Percentiles rank a stretch among this genome's conserved stretches.
Evolutionary conservation across 2,113 vertebrate species (phyloP).

Genomic region (Trematomus loennbergii): DNA sequence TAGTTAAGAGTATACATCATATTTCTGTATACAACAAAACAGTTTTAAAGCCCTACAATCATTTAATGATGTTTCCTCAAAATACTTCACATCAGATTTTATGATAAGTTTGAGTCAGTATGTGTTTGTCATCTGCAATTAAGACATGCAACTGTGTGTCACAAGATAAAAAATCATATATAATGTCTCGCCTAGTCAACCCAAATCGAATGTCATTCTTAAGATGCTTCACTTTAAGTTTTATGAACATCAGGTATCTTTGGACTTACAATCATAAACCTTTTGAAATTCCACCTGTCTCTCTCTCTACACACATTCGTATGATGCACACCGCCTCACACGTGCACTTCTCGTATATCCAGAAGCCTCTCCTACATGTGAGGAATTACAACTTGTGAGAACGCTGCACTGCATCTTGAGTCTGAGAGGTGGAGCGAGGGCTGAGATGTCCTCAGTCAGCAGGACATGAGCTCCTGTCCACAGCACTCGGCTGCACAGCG

Average conservation of each 20-base stretch:
- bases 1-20: too few species aligned
- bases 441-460: constrained; percentile 52
- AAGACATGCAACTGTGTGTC: too few species aligned
- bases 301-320: background rate
- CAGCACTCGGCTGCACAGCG: constrained; percentile 57
- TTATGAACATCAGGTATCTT: constrained; percentile 4
- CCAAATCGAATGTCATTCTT: background rate
- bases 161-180: too few species aligned
- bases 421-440: constrained; percentile 19
- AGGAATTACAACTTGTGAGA: constrained; percentile 11
- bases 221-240: background rate
- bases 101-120: too few species aligned
- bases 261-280: background rate
- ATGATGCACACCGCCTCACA: background rate
- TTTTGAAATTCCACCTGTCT: background rate
- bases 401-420: constrained; percentile 34
- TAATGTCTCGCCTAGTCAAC: too few species aligned
- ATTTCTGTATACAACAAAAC: too few species aligned
- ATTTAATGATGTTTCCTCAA: too few species aligned
- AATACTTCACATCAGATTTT: too few species aligned
- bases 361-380: constrained; percentile 4
- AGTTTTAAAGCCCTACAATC: too few species aligned
- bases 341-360: background rate
- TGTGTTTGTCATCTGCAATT: too few species aligned
- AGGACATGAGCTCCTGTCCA: constrained; percentile 59